Evolutionary conservation across 2,113 vertebrate genomes (phyloP).

Genomic region (Tragelaphus imberbis): DNA sequence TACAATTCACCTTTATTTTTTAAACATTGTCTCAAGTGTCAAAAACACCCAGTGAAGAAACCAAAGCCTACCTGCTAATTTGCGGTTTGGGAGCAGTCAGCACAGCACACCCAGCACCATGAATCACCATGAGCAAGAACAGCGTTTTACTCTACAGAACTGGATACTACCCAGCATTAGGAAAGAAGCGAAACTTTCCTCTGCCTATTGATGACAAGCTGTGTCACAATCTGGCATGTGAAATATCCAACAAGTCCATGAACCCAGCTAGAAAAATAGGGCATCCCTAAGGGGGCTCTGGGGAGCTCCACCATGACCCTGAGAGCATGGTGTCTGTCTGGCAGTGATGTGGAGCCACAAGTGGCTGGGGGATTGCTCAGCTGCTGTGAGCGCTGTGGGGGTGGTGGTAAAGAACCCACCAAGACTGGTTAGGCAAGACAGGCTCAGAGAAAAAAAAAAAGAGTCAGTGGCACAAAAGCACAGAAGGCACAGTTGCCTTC

Average conservation of each 20-base stretch:
- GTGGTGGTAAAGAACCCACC: neutral
- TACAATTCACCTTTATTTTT: neutral
- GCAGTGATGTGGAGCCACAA: neutral
- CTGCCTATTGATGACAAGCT: neutral
- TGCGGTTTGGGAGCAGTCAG: neutral
- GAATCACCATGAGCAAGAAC: neutral
- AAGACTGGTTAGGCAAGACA: slow-evolving; percentile 5
- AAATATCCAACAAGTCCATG: neutral
- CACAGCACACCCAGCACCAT: neutral
- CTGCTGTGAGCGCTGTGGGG: neutral
- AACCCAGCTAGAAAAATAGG: neutral
- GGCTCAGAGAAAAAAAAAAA: neutral
- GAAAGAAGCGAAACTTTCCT: neutral
- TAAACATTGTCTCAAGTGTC: neutral
- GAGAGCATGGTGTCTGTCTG: neutral
- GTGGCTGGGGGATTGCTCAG: neutral
- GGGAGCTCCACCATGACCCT: neutral
- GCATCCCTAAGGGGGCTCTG: neutral
- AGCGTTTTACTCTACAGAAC: neutral
- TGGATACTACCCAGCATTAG: neutral
- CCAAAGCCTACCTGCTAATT: neutral
- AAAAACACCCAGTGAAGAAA: neutral
- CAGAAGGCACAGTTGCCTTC: neutral
- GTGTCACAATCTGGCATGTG: neutral
- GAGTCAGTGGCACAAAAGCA: neutral